A percentile compares a stretch with the other conserved stretches of the same genome.
Evolutionary conservation across 2,888 invertebrate species (phyloP).

Genomic region (Argynnis bischoffii): DNA sequence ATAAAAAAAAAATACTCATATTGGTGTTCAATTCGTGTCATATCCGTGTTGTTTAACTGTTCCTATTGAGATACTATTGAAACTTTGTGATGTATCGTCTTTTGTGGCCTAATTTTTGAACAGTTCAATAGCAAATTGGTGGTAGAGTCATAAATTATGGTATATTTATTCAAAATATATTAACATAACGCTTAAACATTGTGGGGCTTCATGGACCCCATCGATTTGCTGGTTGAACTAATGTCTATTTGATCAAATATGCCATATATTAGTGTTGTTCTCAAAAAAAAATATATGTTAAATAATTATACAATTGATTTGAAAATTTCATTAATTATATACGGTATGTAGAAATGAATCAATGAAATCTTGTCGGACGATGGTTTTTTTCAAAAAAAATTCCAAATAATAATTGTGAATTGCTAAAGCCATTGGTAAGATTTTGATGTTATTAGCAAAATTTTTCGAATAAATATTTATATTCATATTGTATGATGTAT

Average conservation of each 20-base stretch:
- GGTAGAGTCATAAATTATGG: not conserved
- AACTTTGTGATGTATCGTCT: slow-evolving; percentile 6
- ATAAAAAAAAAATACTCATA: slow-evolving; percentile 22
- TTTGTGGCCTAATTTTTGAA: slow-evolving; percentile 11
- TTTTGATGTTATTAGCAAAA: slow-evolving; percentile 13
- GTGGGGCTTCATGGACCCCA: too few relatives aligned
- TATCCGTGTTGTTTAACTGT: slow-evolving; percentile 16
- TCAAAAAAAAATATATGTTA: too few relatives aligned
- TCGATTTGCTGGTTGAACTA: too few relatives aligned
- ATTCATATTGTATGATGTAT: not conserved
- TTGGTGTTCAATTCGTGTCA: slow-evolving; percentile 19
- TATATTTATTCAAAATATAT: too few relatives aligned
- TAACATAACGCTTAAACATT: too few relatives aligned
- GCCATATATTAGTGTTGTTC: too few relatives aligned
- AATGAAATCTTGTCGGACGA: too few relatives aligned
- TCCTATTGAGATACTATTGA: slow-evolving; percentile 8
- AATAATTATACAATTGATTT: too few relatives aligned
- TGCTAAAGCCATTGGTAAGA: slow-evolving; percentile 4
- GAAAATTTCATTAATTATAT: too few relatives aligned
- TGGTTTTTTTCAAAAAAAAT: not conserved
- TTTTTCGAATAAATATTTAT: slow-evolving; percentile 4
- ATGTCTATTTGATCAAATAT: too few relatives aligned
- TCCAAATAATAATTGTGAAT: slow-evolving; percentile 2
- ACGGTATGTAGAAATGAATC: too few relatives aligned
- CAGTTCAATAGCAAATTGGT: slow-evolving; percentile 3